Percentiles rank a stretch among this genome's conserved stretches.
Conservation (phyloP, 1,140 invertebrate species). For the Drosophila kikkawai region DNA sequence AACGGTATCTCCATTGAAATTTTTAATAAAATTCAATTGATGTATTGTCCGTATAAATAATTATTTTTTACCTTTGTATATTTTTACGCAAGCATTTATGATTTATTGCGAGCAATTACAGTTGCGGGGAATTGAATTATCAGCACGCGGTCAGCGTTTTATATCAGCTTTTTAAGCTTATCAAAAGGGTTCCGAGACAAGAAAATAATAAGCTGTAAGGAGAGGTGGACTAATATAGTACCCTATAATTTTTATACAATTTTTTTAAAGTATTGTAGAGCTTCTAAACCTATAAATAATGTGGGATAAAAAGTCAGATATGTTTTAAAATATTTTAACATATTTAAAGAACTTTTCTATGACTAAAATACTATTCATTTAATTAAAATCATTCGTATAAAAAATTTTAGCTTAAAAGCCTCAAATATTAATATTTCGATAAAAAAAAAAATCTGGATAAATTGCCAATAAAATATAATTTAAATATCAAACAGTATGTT, state of each 20-base stretch:
- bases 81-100: conserved; percentile 24
- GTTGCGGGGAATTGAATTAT: conserved; percentile 35
- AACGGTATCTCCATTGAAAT: conserved; percentile 1
- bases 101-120: conserved; percentile 41
- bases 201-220: conserved; percentile 8
- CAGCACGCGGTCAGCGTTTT: conserved; percentile 50
- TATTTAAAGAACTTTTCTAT: neutral
- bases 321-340: neutral
- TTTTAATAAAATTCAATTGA: conserved; percentile 12
- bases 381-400: neutral
- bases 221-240: neutral
- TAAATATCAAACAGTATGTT: neutral
- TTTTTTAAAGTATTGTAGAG: neutral
- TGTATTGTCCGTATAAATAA: conserved; percentile 33
- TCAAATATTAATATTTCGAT: neutral
- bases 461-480: neutral
- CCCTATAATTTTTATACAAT: neutral
- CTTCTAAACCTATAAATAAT: neutral
- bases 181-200: conserved; percentile 37
- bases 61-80: conserved; percentile 11
- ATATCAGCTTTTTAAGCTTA: conserved; percentile 43
- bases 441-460: neutral
- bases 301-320: too few species aligned
- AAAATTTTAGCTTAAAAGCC: neutral
- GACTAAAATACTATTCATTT: neutral